These are phyloP conservation scores for Mesoclemmys tuberculata DNA, from an alignment of 2,113 vertebrate species.

Conservation along the genomic window DNA sequence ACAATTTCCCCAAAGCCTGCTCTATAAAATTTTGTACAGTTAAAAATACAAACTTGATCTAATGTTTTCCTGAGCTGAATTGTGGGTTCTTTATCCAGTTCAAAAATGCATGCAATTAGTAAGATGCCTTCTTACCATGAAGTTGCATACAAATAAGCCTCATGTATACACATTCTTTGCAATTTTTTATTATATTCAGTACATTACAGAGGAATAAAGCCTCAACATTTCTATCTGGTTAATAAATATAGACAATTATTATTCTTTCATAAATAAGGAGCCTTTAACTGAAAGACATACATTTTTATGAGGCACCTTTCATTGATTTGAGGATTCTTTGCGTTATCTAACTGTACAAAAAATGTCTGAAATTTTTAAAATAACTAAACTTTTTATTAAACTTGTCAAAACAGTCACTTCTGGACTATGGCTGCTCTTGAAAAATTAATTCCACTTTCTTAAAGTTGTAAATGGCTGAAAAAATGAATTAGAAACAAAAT, in stretches of 20 bases:
- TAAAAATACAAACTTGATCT: neutral
- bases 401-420: too few species aligned
- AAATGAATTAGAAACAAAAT: too few species aligned
- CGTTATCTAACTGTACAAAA: too few species aligned
- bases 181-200: neutral
- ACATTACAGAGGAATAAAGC: neutral
- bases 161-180: neutral
- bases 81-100: neutral
- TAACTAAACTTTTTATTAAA: too few species aligned
- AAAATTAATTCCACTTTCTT: too few species aligned
- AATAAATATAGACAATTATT: neutral
- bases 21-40: neutral
- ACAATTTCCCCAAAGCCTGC: neutral
- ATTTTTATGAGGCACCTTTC: neutral
- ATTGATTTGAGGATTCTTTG: too few species aligned
- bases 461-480: too few species aligned
- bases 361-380: too few species aligned
- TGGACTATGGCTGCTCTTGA: too few species aligned
- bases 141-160: neutral
- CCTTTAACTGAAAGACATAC: neutral
- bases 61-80: rapidly evolving
- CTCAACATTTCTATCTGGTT: neutral
- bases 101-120: neutral
- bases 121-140: neutral
- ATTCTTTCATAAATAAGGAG: neutral